Conservation (phyloP, 1,140 invertebrate species). For the Drosophila simulans region DNA sequence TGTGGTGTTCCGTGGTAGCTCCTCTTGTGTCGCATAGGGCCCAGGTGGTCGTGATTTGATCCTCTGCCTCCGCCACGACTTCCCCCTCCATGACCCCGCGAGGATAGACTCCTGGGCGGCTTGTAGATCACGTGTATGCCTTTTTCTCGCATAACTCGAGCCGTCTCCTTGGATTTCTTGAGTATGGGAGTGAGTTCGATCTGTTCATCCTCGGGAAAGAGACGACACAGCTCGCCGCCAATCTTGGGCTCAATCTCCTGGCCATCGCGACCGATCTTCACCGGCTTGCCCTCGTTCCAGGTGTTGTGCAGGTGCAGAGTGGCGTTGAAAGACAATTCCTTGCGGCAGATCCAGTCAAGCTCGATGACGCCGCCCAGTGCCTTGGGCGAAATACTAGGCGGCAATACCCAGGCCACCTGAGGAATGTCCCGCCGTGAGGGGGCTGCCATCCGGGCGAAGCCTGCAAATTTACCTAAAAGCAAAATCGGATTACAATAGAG, state of each 20-base stretch:
- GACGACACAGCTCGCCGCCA: slow-evolving; percentile 96
- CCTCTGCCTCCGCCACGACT: slow-evolving; percentile 77
- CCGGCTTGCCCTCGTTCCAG: slow-evolving; percentile 99
- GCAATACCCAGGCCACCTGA: slow-evolving; percentile 97
- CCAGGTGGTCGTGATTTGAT: slow-evolving; percentile 61
- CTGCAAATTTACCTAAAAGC: slow-evolving; percentile 89
- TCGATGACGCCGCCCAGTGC: slow-evolving; percentile 97
- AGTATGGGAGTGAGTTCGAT: slow-evolving; percentile 96
- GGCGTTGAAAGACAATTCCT: slow-evolving; percentile 96
- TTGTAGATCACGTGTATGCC: slow-evolving; percentile 85
- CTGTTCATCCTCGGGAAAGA: slow-evolving; percentile 97
- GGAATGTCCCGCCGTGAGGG: slow-evolving; percentile 95
- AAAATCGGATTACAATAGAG: neutral
- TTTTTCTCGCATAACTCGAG: slow-evolving; percentile 86
- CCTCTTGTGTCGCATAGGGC: slow-evolving; percentile 72
- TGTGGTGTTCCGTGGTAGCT: slow-evolving; percentile 74
- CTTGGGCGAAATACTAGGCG: slow-evolving; percentile 96
- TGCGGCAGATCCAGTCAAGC: slow-evolving; percentile 98
- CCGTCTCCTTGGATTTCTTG: slow-evolving; percentile 94
- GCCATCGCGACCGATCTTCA: slow-evolving; percentile 99
- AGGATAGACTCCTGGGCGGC: slow-evolving; percentile 85
- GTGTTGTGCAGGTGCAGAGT: slow-evolving; percentile 98
- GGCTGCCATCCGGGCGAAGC: slow-evolving; percentile 94
- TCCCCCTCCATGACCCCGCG: slow-evolving; percentile 85
- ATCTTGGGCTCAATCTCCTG: slow-evolving; percentile 98